Percentiles rank a stretch among this genome's conserved stretches.
Evolutionary conservation across 2,888 invertebrate genomes (phyloP).

Genomic region (Clivina fossor): DNA sequence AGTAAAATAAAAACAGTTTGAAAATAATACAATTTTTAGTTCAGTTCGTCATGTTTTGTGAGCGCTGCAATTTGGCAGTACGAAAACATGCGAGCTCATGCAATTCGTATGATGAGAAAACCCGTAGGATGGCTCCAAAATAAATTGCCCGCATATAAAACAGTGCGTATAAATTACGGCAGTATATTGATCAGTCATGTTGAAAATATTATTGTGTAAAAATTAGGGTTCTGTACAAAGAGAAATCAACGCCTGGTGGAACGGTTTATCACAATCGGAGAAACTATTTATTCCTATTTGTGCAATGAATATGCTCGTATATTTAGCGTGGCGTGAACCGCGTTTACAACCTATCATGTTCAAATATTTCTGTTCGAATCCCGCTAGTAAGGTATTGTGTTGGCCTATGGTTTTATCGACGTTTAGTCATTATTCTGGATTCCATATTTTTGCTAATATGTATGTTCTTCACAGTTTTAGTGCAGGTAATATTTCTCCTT

Average conservation of each 20-base stretch:
- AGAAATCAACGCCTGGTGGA: constrained; percentile 68
- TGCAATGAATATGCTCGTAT: constrained; percentile 76
- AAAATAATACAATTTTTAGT: constrained; percentile 44
- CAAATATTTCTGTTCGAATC: constrained; percentile 83
- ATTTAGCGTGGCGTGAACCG: constrained; percentile 79
- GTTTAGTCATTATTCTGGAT: constrained; percentile 86
- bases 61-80: constrained; percentile 88
- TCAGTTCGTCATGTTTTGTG: constrained; percentile 64
- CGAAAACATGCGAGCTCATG: constrained; percentile 66
- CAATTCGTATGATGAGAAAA: constrained; percentile 57
- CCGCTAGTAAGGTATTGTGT: constrained; percentile 72
- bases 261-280: constrained; percentile 69
- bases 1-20: not conserved
- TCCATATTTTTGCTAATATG: constrained; percentile 94
- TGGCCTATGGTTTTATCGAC: constrained; percentile 91
- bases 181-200: not conserved
- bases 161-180: not conserved
- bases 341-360: constrained; percentile 71
- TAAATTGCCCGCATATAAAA: constrained; percentile 34
- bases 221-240: constrained; percentile 49
- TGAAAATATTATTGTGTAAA: not conserved
- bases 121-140: constrained; percentile 58
- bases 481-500: constrained; percentile 50
- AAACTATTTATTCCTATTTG: constrained; percentile 80
- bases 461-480: constrained; percentile 89